Base-by-base conservation (phyloP, 2,113 vertebrate species). In the Myxocyprinus asiaticus region DNA sequence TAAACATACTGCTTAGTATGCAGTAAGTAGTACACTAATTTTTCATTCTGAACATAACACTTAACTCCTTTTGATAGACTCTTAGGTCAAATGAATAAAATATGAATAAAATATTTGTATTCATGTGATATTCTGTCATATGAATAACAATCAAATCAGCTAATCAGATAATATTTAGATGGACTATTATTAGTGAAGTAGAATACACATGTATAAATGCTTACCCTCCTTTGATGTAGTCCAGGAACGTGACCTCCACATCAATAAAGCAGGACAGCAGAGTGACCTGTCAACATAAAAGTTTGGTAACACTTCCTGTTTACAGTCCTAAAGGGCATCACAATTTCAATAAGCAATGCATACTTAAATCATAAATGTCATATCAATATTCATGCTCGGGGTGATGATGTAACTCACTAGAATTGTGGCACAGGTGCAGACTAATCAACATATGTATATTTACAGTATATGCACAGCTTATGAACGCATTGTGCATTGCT, bases 141-240 rank as follows among this genome's bases (percentile, higher is more conserved):
- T 33, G 22, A 33, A 33, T 33, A 33, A 33, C 22, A 56, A 56
- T 56, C 10, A 5, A 12, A 53, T 12, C 53, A 47, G n/a, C 14
- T 48, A 48, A 10, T 10, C 3, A 43, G 10, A 42, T 14, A 50
- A 65, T 45, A 4, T 67, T 50, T 0, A 6, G 5, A 14, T 14
- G 5, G 11, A 56, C 53, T 58, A 14, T 50, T 5, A 68, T 7
- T 53, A 51, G 15, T 48, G 50, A 12, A 5, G 51, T 43, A 12
- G 10, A 53, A 51, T 3, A 15, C 44, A 45, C 47, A 48, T 8
- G 66, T 8, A 51, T 51, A 12, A 1, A 50, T 5, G 56, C 97
- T 93, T 87, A 99, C 98, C 98, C 98, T 91, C 98, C 98, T 92
- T 96, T 95, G 90, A 99, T 98, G 90, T 96, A 99, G 92, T 99